Base-by-base conservation (phyloP, 2,113 vertebrate species). In the Nothoprocta perdicaria region DNA sequence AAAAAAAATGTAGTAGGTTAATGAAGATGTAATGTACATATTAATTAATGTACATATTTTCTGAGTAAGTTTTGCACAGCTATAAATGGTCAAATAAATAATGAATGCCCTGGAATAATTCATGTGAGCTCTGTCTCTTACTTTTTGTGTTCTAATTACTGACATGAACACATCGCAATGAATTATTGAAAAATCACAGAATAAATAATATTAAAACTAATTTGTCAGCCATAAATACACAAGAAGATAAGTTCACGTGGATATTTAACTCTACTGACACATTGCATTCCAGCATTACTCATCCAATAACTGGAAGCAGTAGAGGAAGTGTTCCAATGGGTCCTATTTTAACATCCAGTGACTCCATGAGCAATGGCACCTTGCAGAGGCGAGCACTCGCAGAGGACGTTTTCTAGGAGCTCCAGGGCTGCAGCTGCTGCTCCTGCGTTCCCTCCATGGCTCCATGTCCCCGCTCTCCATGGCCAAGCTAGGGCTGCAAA, bases 151-250 rank as follows among this genome's bases (percentile, higher is more conserved):
- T 93, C 84, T 96, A 96, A 96, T 97, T 96, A 90, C 92, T 19
- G 35, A 21, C 82, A 94, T 10, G 80, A 77, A 87, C 19, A 46
- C 19, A 85, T 61, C 66, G 53, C 73, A 52, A 87, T 95, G 89
- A 95, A 95, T 94, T 96, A 95, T 93, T 95, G 71, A 38, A 95
- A 80, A 91, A 62, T 86, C 68, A 61, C 33, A 96, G 86, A 90
- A 96, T 88, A 96, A 96, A 97, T 95, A 95, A 91, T 48, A 86
- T 88, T 95, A 83, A 93, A 94, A 94, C 93, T 88, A 92, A 95
- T 95, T 94, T 71, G 35, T 81, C 92, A 78, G 84, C 58, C 45
- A 4, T 75, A 93, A 93, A 75, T 67, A 93, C 57, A 82, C 0
- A n/a, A 67, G 90, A 80, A 96, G 75, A 60, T 62, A 87, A 87